phyloP scores from a whole-genome alignment of 2,797 vertebrate species.

The Megaceryle alcyon region DNA sequence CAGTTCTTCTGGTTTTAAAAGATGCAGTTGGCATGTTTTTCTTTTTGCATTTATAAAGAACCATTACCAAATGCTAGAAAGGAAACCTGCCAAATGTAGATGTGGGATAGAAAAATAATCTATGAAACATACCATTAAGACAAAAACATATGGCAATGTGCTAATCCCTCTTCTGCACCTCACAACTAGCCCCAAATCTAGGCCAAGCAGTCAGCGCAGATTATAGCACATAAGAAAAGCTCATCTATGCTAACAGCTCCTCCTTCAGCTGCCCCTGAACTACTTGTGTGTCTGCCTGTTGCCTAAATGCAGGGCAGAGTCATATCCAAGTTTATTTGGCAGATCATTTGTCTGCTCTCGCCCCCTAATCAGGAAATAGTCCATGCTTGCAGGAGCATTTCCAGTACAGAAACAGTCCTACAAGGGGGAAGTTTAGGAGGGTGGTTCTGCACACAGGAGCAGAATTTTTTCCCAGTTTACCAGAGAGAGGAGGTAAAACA shows the following conservation, averaged over 20 bases:
- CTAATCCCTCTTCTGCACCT: constrained; percentile 72
- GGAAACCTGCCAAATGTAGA: constrained; percentile 82
- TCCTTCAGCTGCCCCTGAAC: constrained; percentile 41
- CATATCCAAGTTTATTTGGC: not conserved
- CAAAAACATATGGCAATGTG: constrained; percentile 77
- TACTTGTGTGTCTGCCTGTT: not conserved
- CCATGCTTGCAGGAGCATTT: not conserved
- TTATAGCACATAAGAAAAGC: constrained; percentile 37
- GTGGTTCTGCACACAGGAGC: not conserved
- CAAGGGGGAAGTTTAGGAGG: accelerated
- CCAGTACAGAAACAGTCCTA: not conserved
- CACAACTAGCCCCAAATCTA: constrained; percentile 63
- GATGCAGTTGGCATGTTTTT: constrained; percentile 75
- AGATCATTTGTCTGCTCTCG: not conserved
- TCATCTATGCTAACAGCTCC: constrained; percentile 52
- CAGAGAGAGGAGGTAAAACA: accelerated
- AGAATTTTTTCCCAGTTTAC: not conserved
- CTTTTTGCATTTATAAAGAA: constrained; percentile 79
- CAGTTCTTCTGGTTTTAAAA: constrained; percentile 47
- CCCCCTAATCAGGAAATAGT: not conserved
- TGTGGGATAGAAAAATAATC: constrained; percentile 69
- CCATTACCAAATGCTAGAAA: constrained; percentile 80
- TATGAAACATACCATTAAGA: constrained; percentile 75
- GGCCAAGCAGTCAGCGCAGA: constrained; percentile 65
- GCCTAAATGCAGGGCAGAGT: not conserved